Evolutionary conservation across 2,113 vertebrate species (phyloP).

Genomic region (Osmerus mordax): DNA sequence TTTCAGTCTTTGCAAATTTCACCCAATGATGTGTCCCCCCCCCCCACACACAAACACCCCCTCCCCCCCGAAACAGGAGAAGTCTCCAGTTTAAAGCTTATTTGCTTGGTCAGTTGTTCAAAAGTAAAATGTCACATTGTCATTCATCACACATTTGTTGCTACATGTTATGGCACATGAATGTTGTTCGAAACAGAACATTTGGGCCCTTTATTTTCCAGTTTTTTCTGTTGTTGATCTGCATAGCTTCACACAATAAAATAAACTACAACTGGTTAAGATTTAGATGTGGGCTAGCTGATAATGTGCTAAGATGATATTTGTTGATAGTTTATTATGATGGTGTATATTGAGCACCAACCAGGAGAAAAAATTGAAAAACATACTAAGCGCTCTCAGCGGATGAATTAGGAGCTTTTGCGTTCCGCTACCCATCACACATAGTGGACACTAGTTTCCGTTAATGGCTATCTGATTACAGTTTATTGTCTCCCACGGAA

Average conservation of each 20-base stretch:
- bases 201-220: neutral
- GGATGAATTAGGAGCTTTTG: neutral
- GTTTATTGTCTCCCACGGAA: slow-evolving; percentile 44
- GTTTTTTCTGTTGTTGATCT: neutral
- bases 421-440: slow-evolving; percentile 16
- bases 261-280: too few relatives aligned
- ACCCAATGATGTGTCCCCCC: neutral
- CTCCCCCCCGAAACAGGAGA: too few relatives aligned
- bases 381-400: neutral
- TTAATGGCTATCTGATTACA: slow-evolving; percentile 52
- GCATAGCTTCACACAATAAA: neutral
- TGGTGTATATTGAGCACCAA: neutral
- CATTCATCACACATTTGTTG: too few relatives aligned
- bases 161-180: too few relatives aligned
- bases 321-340: neutral
- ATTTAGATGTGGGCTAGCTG: too few relatives aligned
- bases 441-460: slow-evolving; percentile 34
- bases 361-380: neutral
- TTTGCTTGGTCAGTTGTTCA: too few relatives aligned
- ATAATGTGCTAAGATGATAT: too few relatives aligned
- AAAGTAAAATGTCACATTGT: too few relatives aligned
- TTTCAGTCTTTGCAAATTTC: neutral
- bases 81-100: too few relatives aligned
- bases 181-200: neutral
- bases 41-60: too few relatives aligned